Conservation (phyloP, 2,888 invertebrate genomes). For the Gari tellinella region DNA sequence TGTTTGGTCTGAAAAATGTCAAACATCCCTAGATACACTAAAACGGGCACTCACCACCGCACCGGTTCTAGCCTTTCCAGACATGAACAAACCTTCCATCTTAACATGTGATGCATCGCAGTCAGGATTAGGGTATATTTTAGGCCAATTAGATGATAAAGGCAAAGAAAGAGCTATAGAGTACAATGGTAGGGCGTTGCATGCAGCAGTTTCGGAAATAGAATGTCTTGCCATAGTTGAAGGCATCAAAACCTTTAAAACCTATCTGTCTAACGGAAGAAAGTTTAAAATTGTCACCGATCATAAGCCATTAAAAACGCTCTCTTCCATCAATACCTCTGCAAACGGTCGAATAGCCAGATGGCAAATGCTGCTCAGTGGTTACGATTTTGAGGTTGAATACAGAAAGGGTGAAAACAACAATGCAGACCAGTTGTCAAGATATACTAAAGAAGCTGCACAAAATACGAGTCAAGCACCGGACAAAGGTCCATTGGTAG, state of each 20-base stretch:
- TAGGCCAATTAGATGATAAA: slow-evolving; percentile 49
- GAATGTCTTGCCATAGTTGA: slow-evolving; percentile 62
- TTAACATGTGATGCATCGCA: slow-evolving; percentile 51
- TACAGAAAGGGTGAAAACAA: slow-evolving; percentile 30
- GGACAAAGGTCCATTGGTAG: background rate
- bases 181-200: slow-evolving; percentile 83
- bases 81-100: slow-evolving; percentile 45
- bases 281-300: slow-evolving; percentile 57
- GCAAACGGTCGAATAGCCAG: slow-evolving; percentile 40
- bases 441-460: background rate
- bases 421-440: slow-evolving; percentile 34
- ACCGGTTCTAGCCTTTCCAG: slow-evolving; percentile 56
- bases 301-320: slow-evolving; percentile 43
- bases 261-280: slow-evolving; percentile 41
- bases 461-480: background rate
- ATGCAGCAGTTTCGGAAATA: slow-evolving; percentile 37
- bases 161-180: slow-evolving; percentile 50
- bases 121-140: slow-evolving; percentile 49
- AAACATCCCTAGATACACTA: slow-evolving; percentile 44
- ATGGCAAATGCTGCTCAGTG: slow-evolving; percentile 41
- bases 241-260: slow-evolving; percentile 48
- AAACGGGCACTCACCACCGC: slow-evolving; percentile 44
- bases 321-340: slow-evolving; percentile 20
- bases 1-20: slow-evolving; percentile 45
- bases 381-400: slow-evolving; percentile 38